These are phyloP conservation scores for Beroe forskalii DNA, from an alignment of 37 sponge, comb jelly and placozoan species.

Conservation along the genomic window DNA sequence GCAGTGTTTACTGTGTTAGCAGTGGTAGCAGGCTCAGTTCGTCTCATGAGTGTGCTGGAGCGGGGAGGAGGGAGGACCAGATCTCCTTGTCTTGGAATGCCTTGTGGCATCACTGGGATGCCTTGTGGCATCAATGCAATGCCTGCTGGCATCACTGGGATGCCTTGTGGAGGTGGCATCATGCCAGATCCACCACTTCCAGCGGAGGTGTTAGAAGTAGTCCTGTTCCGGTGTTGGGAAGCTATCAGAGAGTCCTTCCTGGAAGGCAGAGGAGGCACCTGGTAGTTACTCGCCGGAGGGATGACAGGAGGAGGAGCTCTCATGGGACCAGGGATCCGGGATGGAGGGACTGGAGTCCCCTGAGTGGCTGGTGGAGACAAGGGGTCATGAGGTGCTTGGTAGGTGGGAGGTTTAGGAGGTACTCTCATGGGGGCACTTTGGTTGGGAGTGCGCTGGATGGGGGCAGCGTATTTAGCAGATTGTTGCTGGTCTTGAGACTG, in stretches of 20 bases:
- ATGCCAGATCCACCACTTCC: too few relatives aligned
- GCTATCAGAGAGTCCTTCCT: conserved; percentile 39
- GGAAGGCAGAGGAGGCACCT: conserved; percentile 6
- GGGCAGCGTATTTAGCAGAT: background rate
- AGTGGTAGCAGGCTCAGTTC: background rate
- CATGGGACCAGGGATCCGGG: background rate
- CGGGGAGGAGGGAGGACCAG: background rate
- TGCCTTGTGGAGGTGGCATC: too few relatives aligned
- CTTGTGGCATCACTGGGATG: too few relatives aligned
- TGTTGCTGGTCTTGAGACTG: background rate
- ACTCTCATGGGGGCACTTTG: too few relatives aligned
- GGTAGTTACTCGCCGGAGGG: conserved; percentile 2
- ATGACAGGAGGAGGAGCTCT: conserved; percentile 24
- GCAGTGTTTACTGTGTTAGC: conserved; percentile 4
- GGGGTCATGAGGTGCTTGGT: conserved; percentile 52
- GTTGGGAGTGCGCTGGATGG: background rate
- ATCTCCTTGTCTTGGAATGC: too few relatives aligned
- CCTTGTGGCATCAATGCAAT: too few relatives aligned
- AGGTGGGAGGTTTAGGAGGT: background rate
- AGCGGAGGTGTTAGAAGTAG: background rate
- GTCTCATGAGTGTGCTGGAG: background rate
- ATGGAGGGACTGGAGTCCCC: background rate
- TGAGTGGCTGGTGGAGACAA: background rate
- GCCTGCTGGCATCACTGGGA: too few relatives aligned
- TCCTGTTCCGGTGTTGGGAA: conserved; percentile 4